Evolutionary conservation across 2,888 invertebrate genomes (phyloP).

Genomic region (Orthosia gracilis): DNA sequence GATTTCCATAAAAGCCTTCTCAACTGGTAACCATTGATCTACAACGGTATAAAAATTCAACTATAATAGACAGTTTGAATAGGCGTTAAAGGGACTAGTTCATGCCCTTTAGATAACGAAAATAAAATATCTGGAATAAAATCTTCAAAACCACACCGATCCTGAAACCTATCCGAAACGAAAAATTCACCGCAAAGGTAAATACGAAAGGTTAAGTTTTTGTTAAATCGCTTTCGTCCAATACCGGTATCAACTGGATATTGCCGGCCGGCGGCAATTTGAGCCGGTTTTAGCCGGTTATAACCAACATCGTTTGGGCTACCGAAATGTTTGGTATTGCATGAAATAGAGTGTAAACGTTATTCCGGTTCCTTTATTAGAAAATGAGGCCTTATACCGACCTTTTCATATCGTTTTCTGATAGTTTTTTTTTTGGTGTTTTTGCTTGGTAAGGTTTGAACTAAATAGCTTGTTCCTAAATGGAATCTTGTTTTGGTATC

Average conservation of each 20-base stretch:
- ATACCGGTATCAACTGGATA: conserved; percentile 67
- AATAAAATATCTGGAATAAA: not conserved
- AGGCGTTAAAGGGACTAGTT: not conserved
- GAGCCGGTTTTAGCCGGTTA: conserved; percentile 53
- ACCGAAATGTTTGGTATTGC: conserved; percentile 54
- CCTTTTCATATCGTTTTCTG: conserved; percentile 40
- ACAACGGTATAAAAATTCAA: not conserved
- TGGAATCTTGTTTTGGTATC: not conserved
- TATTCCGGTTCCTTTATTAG: conserved; percentile 41
- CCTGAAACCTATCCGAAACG: conserved; percentile 26
- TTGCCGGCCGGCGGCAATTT: conserved; percentile 63
- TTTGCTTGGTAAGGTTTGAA: conserved; percentile 27
- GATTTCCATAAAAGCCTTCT: too few species aligned
- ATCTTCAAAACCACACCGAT: not conserved
- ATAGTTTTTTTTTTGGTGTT: conserved; percentile 13
- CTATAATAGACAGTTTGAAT: not conserved
- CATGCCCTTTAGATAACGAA: not conserved
- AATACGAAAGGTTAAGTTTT: conserved; percentile 45
- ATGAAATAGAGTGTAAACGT: conserved; percentile 47
- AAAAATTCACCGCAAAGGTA: conserved; percentile 42
- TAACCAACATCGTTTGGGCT: conserved; percentile 50
- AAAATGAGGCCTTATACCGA: conserved; percentile 40
- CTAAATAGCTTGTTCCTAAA: conserved; percentile 10
- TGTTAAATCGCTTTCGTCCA: conserved; percentile 63
- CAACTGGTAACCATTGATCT: not conserved